A percentile compares a stretch with the other conserved stretches of the same genome.
These are phyloP conservation scores for Coranthus polyacanthus DNA, from an alignment of 2,797 vertebrate species.

Conservation along the genomic window DNA sequence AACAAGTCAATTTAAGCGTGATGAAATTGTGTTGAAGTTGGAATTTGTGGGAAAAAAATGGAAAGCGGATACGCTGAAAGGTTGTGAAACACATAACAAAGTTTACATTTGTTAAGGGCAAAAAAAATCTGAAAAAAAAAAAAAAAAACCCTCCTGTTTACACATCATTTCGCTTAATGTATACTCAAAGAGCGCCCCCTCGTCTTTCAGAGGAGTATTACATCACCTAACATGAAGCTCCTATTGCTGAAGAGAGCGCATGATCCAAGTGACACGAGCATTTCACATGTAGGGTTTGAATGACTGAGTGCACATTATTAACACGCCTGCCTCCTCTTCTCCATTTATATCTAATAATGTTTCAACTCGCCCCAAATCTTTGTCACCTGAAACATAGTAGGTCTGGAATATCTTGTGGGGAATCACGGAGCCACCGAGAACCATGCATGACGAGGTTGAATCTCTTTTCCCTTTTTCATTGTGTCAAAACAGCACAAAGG, in stretches of 20 bases:
- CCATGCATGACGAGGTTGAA: conserved; percentile 74
- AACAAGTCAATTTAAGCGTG: no score
- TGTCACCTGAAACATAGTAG: conserved; percentile 63
- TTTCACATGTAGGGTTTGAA: conserved; percentile 30
- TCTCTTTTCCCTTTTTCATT: conserved; percentile 81
- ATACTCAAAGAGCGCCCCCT: conserved; percentile 73
- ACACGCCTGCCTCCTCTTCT: conserved; percentile 33
- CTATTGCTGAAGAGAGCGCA: not conserved
- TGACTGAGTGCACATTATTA: conserved; percentile 43
- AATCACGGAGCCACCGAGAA: conserved; percentile 53
- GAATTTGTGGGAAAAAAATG: no score
- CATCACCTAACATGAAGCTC: conserved; percentile 16
- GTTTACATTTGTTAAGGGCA: no score
- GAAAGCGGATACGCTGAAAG: no score
- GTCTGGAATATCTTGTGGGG: conserved; percentile 65
- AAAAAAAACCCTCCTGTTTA: conserved; percentile 17
- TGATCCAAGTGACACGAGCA: conserved; percentile 17
- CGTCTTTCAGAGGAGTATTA: conserved; percentile 27
- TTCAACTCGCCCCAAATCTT: conserved; percentile 42
- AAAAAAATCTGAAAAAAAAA: not conserved
- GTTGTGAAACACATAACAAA: no score
- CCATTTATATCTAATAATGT: conserved; percentile 33
- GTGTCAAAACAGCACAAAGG: conserved; percentile 83
- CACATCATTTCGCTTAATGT: conserved; percentile 22
- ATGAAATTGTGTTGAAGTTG: no score